Evolutionary conservation across 2,888 invertebrate species (phyloP).

Genomic region (Coenonympha glycerion): DNA sequence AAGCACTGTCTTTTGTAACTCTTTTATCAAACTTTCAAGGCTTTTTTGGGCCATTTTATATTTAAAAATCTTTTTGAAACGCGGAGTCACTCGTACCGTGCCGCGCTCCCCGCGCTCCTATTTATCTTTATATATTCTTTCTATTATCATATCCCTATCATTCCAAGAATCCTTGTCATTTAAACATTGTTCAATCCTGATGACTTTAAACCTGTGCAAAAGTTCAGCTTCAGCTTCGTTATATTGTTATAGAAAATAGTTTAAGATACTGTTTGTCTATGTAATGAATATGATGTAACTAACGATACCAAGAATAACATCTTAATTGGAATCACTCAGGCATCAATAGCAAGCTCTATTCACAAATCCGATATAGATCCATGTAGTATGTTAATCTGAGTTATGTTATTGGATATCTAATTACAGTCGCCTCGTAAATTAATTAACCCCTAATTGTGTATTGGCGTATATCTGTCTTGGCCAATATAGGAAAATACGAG

Average conservation of each 20-base stretch:
- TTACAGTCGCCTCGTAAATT: slow-evolving; percentile 60
- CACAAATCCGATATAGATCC: slow-evolving; percentile 38
- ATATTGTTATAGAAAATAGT: no score
- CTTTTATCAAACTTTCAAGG: background rate
- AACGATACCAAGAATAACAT: slow-evolving; percentile 17
- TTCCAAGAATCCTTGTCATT: no score
- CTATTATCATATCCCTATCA: no score
- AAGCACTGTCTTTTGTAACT: background rate
- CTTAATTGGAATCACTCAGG: slow-evolving; percentile 25
- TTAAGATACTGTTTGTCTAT: no score
- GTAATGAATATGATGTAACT: background rate
- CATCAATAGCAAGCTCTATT: slow-evolving; percentile 34
- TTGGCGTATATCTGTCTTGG: slow-evolving; percentile 46
- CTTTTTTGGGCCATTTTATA: background rate
- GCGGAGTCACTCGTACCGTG: no score
- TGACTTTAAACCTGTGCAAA: no score
- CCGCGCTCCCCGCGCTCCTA: no score
- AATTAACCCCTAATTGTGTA: slow-evolving; percentile 63
- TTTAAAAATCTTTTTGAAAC: no score
- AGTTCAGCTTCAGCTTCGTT: no score
- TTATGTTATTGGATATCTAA: slow-evolving; percentile 54
- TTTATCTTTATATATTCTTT: no score
- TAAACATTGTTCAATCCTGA: no score
- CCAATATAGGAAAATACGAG: slow-evolving; percentile 16
- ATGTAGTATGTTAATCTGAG: slow-evolving; percentile 41